phyloP scores from a whole-genome alignment of 2,113 vertebrate genomes.

The Psophia crepitans region DNA sequence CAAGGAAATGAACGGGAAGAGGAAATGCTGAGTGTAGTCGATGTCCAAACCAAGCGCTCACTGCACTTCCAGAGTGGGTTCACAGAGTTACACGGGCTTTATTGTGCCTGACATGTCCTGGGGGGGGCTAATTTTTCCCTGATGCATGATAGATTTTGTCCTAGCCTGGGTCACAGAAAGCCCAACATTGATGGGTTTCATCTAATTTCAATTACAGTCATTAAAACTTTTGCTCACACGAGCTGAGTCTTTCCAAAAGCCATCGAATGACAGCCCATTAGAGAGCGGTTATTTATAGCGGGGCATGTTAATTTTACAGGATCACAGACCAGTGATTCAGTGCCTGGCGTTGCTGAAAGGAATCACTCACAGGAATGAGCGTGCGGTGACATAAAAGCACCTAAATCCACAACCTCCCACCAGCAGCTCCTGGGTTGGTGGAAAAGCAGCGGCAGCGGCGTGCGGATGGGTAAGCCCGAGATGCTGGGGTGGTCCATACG shows the following conservation, averaged over 20 bases:
- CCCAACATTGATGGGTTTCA: slow-evolving; percentile 66
- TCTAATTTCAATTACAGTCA: slow-evolving; percentile 76
- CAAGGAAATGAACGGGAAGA: fast-evolving
- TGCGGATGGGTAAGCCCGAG: neutral
- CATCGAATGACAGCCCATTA: slow-evolving; percentile 70
- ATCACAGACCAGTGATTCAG: slow-evolving; percentile 72
- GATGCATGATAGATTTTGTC: slow-evolving; percentile 60
- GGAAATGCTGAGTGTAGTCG: fast-evolving
- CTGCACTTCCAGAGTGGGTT: neutral
- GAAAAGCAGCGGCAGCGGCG: neutral
- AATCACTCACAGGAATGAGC: slow-evolving; percentile 61
- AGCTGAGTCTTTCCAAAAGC: slow-evolving; percentile 68
- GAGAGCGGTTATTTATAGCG: slow-evolving; percentile 74
- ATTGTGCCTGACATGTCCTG: neutral
- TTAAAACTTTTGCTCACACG: slow-evolving; percentile 68
- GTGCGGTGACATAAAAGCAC: slow-evolving; percentile 45
- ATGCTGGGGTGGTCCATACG: neutral
- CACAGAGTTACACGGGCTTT: fast-evolving
- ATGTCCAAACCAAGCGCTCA: fast-evolving
- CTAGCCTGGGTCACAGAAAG: slow-evolving; percentile 55
- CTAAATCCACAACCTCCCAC: neutral
- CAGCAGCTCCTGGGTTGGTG: neutral
- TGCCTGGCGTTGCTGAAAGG: slow-evolving; percentile 60
- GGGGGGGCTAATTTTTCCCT: slow-evolving; percentile 9
- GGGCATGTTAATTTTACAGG: slow-evolving; percentile 70